Evolutionary conservation across 2,797 vertebrate genomes (phyloP).

Genomic region (Mus spretus): DNA sequence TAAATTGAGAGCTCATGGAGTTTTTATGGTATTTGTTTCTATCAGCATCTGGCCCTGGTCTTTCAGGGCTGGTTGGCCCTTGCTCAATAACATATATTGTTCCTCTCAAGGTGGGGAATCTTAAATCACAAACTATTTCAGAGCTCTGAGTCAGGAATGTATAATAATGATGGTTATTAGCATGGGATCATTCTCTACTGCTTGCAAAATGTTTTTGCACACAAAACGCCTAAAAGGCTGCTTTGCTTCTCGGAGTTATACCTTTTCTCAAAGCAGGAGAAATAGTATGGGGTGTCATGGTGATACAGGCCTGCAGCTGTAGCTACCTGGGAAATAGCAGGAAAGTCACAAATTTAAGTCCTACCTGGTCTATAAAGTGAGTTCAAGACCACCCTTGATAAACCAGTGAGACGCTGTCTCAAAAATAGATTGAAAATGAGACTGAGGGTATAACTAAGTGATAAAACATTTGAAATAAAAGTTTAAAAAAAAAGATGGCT

Average conservation of each 20-base stretch:
- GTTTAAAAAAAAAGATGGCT: not conserved
- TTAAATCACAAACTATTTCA: not conserved
- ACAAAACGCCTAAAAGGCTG: slow-evolving; percentile 13
- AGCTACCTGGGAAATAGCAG: not conserved
- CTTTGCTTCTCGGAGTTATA: slow-evolving; percentile 6
- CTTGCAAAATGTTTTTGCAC: not conserved
- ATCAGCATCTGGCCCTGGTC: not conserved
- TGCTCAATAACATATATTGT: not conserved
- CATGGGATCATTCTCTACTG: not conserved
- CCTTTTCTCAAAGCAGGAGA: slow-evolving; percentile 15
- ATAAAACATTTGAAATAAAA: not conserved
- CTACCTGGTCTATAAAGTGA: not conserved
- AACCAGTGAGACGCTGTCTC: not conserved
- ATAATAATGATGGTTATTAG: not conserved
- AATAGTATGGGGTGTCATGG: not conserved
- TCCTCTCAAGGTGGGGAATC: not conserved
- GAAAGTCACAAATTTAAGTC: not conserved
- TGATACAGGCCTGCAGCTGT: not conserved
- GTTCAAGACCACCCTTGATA: not conserved
- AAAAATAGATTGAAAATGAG: not conserved
- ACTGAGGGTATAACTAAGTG: not conserved
- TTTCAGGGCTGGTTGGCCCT: not conserved
- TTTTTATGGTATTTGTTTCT: not conserved
- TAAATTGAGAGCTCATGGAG: not conserved
- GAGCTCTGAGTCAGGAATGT: not conserved